These are phyloP conservation scores for Apamea epomidion DNA, from an alignment of 2,888 invertebrate genomes.

Conservation along the genomic window DNA sequence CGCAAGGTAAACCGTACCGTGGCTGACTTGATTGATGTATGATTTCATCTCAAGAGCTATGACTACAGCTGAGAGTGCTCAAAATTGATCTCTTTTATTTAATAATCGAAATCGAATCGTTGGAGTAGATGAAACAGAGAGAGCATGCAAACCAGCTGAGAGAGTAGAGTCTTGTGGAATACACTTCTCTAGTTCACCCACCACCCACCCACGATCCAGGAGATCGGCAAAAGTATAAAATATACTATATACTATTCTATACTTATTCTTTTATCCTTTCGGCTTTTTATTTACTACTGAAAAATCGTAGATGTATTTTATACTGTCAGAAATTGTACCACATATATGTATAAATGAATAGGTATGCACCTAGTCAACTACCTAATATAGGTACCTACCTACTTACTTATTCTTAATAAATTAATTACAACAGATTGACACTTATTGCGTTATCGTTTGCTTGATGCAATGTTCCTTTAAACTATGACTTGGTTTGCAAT, in stretches of 20 bases:
- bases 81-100: background rate
- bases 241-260: too few relatives aligned
- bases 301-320: background rate
- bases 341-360: too few relatives aligned
- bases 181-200: too few relatives aligned
- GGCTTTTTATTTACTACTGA: background rate
- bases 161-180: too few relatives aligned
- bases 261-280: too few relatives aligned
- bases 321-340: too few relatives aligned
- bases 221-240: too few relatives aligned
- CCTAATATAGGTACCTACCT: too few relatives aligned
- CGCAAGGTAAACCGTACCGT: too few relatives aligned
- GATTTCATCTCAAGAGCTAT: background rate
- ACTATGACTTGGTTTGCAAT: background rate
- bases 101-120: background rate
- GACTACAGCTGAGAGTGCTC: background rate
- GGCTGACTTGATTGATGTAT: too few relatives aligned
- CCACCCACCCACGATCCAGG: background rate
- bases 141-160: background rate
- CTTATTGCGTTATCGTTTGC: constrained; percentile 3
- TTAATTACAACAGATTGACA: constrained; percentile 11
- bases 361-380: too few relatives aligned
- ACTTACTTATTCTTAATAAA: too few relatives aligned
- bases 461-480: background rate
- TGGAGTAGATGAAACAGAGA: background rate